Evolutionary conservation across 2,888 invertebrate species (phyloP), one percentile per base, ranked within the genome.

Genomic region (Oligia latruncula): DNA sequence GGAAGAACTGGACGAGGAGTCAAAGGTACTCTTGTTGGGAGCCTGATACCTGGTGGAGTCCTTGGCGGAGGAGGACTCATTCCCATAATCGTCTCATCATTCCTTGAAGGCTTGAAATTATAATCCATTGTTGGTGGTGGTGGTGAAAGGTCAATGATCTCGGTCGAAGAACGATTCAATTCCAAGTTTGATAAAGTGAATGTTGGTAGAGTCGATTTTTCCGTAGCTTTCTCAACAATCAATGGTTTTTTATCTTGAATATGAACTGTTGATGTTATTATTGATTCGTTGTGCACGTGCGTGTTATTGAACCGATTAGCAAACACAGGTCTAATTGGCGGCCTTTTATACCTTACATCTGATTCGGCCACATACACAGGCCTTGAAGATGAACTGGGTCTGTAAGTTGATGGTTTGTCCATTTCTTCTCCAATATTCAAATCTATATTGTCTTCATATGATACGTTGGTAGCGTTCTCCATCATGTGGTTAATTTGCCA

Each of bases 61-160:
- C 94, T 93, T 40, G 95, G 95, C 76, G 97, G 97, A 23, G 97
- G 97, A 66, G 97, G 97, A 90, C 95, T 97, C 95, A 97, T 96
- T 1, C 97, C 97, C 96, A 97, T 96, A n/a, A 97, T 97, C 91
- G 93, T 94, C 80, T 97, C 97, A 92, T 96, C 95, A 84, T 95
- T 95, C 17, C 93, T 95, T 20, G 96, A 94, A 23, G 96, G 95
- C 77, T 95, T 96, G 72, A 95, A 96, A 82, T 92, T 96, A 79
- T 95, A 95, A 86, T 96, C 95, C 85, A 95, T 90, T 2, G 95
- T 95, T 13, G 96, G 96, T 13, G 97, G 97, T n/a, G 97, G 97
- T 23, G 97, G 97, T 55, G 97, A 97, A n/a, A 97, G 92, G 84
- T 97, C 95, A 84, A 97, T 93, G 15, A 97, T 97, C 77, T 97